These are phyloP conservation scores for Apis mellifera DNA, from an alignment of 1,140 invertebrate species.

Conservation along the genomic window DNA sequence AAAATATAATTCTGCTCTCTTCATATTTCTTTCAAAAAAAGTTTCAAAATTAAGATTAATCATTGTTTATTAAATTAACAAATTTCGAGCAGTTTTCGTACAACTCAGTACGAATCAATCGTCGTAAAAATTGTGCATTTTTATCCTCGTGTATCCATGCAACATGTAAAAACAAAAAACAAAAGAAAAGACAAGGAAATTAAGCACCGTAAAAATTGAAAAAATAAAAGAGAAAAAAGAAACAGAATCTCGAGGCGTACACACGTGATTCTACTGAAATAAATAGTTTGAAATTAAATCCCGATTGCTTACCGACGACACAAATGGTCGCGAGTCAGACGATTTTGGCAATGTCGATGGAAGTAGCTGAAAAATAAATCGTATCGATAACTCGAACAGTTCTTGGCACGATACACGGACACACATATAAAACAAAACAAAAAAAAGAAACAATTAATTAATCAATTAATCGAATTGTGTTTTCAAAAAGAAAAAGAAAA, in stretches of 20 bases:
- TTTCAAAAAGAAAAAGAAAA: neutral
- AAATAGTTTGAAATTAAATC: neutral
- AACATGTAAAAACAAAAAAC: neutral
- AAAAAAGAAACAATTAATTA: neutral
- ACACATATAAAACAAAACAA: neutral
- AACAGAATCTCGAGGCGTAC: neutral
- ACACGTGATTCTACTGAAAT: neutral
- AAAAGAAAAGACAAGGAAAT: neutral
- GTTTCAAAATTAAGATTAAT: neutral
- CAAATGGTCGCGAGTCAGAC: conserved; percentile 8
- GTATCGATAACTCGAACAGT: conserved; percentile 2
- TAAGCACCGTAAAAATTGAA: neutral
- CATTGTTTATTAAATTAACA: too few species aligned
- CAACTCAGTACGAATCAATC: neutral
- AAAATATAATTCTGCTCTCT: too few species aligned
- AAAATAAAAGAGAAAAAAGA: neutral
- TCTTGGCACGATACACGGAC: conserved; percentile 16
- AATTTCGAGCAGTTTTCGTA: conserved; percentile 4
- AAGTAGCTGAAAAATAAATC: conserved; percentile 47
- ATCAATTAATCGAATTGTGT: neutral
- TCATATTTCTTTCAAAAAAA: neutral
- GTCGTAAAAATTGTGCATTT: neutral
- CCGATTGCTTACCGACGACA: conserved; percentile 32
- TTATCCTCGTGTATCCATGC: conserved; percentile 7
- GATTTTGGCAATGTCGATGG: conserved; percentile 44